Evolutionary conservation across 2,888 invertebrate genomes (phyloP).

Genomic region (Caenorhabditis becei): DNA sequence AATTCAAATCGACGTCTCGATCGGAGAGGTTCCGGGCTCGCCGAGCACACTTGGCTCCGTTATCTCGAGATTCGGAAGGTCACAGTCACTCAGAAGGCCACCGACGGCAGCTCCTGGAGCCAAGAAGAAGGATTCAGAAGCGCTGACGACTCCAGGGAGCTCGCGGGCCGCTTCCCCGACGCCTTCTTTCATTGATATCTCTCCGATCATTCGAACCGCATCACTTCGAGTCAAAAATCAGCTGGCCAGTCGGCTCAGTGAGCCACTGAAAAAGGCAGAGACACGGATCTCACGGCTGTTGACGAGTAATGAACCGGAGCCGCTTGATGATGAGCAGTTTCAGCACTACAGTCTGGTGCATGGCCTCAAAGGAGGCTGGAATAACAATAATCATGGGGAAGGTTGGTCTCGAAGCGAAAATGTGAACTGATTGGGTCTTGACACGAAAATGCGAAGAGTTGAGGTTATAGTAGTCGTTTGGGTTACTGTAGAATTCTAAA

Average conservation of each 20-base stretch:
- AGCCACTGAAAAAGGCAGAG: constrained; percentile 69
- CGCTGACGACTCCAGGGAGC: constrained; percentile 13
- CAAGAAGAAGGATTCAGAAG: constrained; percentile 4
- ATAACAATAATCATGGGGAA: constrained; percentile 58
- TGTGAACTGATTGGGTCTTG: too few species aligned
- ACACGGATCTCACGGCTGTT: constrained; percentile 40
- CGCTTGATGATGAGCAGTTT: constrained; percentile 44
- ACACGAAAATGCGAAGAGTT: background rate
- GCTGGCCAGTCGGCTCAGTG: constrained; percentile 65
- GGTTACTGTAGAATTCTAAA: too few species aligned
- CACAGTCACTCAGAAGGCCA: constrained; percentile 51
- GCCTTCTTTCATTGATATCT: constrained; percentile 58
- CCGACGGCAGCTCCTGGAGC: constrained; percentile 5
- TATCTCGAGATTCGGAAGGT: constrained; percentile 49
- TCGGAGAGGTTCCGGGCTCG: constrained; percentile 12
- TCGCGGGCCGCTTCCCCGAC: constrained; percentile 38
- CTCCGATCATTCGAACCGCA: constrained; percentile 65
- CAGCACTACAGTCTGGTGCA: constrained; percentile 63
- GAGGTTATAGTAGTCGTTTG: background rate
- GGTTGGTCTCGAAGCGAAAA: too few species aligned
- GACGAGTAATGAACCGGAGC: constrained; percentile 18
- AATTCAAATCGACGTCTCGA: constrained; percentile 28
- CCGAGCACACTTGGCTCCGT: constrained; percentile 39
- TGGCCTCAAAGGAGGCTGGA: constrained; percentile 29
- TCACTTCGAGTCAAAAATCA: constrained; percentile 67